phyloP scores from a whole-genome alignment of 1,140 invertebrate species.

The Neomicropteryx cornuta region DNA sequence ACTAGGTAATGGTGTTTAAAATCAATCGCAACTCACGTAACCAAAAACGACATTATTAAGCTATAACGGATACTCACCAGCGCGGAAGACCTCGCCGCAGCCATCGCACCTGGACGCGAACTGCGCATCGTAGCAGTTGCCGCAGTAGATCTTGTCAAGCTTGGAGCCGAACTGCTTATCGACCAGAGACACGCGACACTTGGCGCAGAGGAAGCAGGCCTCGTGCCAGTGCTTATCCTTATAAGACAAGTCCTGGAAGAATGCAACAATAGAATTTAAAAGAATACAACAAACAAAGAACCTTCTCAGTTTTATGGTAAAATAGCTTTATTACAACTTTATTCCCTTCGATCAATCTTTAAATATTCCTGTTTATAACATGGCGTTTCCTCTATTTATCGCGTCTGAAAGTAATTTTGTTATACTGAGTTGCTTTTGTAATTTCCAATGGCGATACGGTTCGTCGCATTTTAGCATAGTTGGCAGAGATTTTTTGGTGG shows the following conservation, averaged over 20 bases:
- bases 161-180: conserved; percentile 99
- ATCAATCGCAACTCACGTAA: not conserved
- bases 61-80: conserved; percentile 59
- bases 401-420: too few species aligned
- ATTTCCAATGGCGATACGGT: too few species aligned
- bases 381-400: too few species aligned
- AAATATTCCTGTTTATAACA: too few species aligned
- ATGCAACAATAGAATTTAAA: conserved; percentile 8
- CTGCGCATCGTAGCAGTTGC: conserved; percentile 96
- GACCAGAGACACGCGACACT: conserved; percentile 93
- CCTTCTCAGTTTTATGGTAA: not conserved
- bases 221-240: conserved; percentile 99
- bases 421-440: too few species aligned
- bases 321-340: not conserved
- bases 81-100: conserved; percentile 95
- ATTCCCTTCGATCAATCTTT: too few species aligned
- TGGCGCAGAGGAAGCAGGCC: conserved; percentile 96
- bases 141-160: conserved; percentile 95
- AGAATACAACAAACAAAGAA: not conserved
- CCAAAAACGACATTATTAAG: not conserved
- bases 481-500: too few species aligned
- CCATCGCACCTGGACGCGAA: conserved; percentile 98
- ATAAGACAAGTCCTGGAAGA: conserved; percentile 93
- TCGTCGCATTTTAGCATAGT: too few species aligned
- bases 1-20: not conserved